Conservation (phyloP, 1,140 invertebrate genomes). For the Polyergus mexicanus region DNA sequence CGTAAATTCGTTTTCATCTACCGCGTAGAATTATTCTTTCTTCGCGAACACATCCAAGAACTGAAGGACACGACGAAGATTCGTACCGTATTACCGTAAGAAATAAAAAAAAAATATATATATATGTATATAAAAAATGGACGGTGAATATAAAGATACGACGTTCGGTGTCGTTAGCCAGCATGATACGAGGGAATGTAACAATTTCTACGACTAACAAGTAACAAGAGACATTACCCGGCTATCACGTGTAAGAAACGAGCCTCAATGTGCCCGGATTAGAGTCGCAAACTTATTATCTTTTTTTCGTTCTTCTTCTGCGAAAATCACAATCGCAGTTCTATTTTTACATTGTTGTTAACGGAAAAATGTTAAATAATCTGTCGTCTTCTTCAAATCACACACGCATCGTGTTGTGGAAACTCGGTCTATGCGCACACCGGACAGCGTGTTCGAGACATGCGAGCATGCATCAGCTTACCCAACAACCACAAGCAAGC, state of each 20-base stretch:
- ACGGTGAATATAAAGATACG: constrained; percentile 1
- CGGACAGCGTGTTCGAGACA: constrained; percentile 7
- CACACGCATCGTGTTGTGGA: background rate
- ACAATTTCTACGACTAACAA: constrained; percentile 38
- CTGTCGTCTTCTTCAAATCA: background rate
- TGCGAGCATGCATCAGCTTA: constrained; percentile 70
- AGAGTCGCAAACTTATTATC: background rate
- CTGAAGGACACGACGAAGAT: background rate
- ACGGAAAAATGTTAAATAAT: background rate
- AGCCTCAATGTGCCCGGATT: background rate
- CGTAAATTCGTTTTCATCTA: no score
- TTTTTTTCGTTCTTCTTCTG: background rate
- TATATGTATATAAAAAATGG: no score
- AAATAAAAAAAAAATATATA: background rate
- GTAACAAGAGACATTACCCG: constrained; percentile 18
- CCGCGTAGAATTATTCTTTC: background rate
- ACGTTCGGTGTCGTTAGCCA: constrained; percentile 40
- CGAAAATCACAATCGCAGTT: background rate
- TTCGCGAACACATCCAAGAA: background rate
- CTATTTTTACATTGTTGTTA: background rate
- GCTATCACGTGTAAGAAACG: background rate
- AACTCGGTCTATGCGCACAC: background rate
- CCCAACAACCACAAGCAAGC: constrained; percentile 73
- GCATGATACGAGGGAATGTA: constrained; percentile 51
- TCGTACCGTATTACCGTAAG: background rate